These are phyloP conservation scores for Trichoplusia ni DNA, from an alignment of 1,140 invertebrate species.

Conservation along the genomic window DNA sequence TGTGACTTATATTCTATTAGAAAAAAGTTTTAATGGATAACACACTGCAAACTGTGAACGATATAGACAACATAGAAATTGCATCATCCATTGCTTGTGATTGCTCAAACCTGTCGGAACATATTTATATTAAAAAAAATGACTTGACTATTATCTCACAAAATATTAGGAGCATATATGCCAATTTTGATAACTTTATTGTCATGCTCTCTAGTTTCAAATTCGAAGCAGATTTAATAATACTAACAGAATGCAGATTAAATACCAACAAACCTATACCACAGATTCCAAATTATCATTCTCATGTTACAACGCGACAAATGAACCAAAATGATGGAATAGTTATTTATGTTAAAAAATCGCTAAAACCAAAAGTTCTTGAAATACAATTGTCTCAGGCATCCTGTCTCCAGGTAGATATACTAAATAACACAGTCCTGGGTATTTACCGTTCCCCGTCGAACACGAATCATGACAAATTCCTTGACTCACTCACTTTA, in stretches of 20 bases:
- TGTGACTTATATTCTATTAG: background rate
- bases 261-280: conserved; percentile 9
- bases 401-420: background rate
- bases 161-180: conserved; percentile 3
- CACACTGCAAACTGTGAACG: background rate
- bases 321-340: background rate
- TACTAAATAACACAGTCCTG: background rate
- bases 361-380: background rate
- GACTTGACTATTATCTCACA: conserved; percentile 16
- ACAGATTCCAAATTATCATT: conserved; percentile 14
- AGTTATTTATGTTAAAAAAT: background rate
- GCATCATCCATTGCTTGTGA: background rate
- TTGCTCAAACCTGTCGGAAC: background rate
- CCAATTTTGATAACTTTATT: conserved; percentile 12
- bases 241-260: conserved; percentile 13
- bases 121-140: conserved; percentile 7
- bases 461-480: background rate
- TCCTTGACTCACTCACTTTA: background rate
- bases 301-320: background rate
- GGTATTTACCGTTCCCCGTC: background rate
- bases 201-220: background rate
- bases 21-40: background rate
- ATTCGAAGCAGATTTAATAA: conserved; percentile 15
- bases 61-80: background rate
- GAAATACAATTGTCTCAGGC: background rate